Base-by-base conservation (phyloP, 2,888 invertebrate species). In the Ichneumoninae sp. region DNA sequence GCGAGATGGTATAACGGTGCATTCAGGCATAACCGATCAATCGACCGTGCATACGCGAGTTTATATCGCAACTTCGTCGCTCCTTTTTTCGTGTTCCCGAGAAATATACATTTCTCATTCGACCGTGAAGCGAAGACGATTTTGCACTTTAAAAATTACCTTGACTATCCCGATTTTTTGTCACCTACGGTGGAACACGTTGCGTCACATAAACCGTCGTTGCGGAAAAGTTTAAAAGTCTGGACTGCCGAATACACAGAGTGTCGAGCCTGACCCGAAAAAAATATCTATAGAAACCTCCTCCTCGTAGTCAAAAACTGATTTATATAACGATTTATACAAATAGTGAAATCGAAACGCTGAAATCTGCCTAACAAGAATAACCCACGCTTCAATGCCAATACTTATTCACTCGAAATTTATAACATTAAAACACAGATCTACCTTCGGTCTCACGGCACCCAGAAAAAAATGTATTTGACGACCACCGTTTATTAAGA, bases 1-100 rank as follows among this genome's bases (percentile, higher is more conserved):
- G 71, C 50, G 52, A 71, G 62, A 71, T 71, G 62, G 8, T 65
- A 65, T 52, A 71, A 79, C 71, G 65, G 65, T 71, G 62, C 62
- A 36, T 65, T 60, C 36, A 40, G 52, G 57, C 30, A 36, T 47
- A 60, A 78, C 60, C 62, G 79, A 79, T 71, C 52, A 79, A 79
- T 79, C 50, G 62, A 52, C 70, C n/a, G 70, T 54, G 10, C 36
- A 36, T 47, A 65, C 62, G 13, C 26, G 30, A 78, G 47, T 22
- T 19, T 26, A 36, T 22, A 68, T 54, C 26, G 4, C 10, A 22
- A 68, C 66, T 68, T 66, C n/a, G 33, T 62, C 62, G 33, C 30
- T 62, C 33, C 13, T 47, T 47, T 47, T 47, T 62, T 62, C 62
- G 62, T 62, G 33, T 33, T 62, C 30, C 26, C 4, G 3, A 30